Evolutionary conservation across 1,140 invertebrate genomes (phyloP), one percentile per base, ranked within the genome.

Genomic region (Drosophila tani): DNA sequence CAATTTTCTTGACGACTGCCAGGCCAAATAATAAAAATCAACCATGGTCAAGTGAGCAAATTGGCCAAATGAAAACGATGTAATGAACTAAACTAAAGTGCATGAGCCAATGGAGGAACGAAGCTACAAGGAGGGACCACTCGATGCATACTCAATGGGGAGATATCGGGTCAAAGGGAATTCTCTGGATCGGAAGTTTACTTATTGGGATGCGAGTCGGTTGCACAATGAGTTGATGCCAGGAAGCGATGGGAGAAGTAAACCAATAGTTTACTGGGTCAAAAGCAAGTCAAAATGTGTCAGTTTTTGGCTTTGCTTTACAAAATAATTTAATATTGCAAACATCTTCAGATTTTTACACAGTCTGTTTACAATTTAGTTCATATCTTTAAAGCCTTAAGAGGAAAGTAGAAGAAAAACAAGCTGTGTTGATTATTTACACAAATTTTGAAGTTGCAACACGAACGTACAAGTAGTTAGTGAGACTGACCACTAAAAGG

Each of bases 61-160:
- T 75, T 85, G 79, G 49, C 68, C 62, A 67, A 85, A 82, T 86
- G 79, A 56, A 75, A 82, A 76, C 53, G 64, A 67, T 80, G 57
- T 79, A 78, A 69, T 78, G 74, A 85, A 85, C 64, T 60, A 81
- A 85, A 86, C 74, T 59, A 75, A 59, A 66, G 59, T 49, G 62
- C 62, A 79, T 47, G 56, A 60, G 32, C 53, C 46, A 75, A 24
- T 62, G 56, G 19, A 46, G 40, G 40, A 40, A 50, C 12, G 38
- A 14, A 35, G 49, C n/a, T 46, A 17, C 24, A 19, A 46, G 14
- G 24, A 32, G 11, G 45, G 12, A 40, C 38, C 45, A 59, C 49
- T 75, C 69, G 40, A 63, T 75, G 69, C 57, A 77, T 67, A 38
- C 38, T 38, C 68, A 73, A 73, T 73, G 7, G 19, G 29, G 7